Percentiles rank a stretch among this genome's conserved stretches.
Conservation (phyloP, 2,888 invertebrate species). For the Leptopilina drosophilae region DNA sequence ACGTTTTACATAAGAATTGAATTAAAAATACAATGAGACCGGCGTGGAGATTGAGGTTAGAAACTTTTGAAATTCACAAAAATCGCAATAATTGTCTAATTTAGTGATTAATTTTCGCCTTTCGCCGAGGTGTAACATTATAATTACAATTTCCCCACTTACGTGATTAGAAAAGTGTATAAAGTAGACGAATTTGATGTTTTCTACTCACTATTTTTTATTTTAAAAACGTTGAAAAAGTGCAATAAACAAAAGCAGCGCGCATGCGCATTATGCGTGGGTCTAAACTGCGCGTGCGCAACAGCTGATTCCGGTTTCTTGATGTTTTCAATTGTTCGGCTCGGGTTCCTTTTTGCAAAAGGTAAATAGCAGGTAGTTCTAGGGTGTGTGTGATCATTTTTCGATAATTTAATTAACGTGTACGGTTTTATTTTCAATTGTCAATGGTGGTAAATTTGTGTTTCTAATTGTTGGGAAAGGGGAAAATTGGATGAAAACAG, state of each 20-base stretch:
- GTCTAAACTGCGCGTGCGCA: background rate
- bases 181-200: background rate
- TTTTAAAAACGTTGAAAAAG: background rate
- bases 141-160: background rate
- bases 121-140: background rate
- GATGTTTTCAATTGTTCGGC: background rate
- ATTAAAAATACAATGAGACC: background rate
- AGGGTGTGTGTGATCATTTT: background rate
- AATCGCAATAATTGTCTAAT: background rate
- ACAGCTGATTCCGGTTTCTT: constrained; percentile 26
- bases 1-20: background rate
- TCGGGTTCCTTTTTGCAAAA: background rate
- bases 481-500: background rate
- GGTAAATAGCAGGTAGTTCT: background rate
- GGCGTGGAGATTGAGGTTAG: constrained; percentile 3
- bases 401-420: background rate
- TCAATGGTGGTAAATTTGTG: background rate
- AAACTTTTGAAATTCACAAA: background rate
- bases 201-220: background rate
- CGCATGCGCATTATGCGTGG: background rate
- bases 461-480: background rate
- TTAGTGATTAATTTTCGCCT: background rate
- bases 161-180: background rate
- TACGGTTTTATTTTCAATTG: background rate
- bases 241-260: constrained; percentile 8